Base-by-base conservation (phyloP, 2,113 vertebrate species). In the Pungitius pungitius region DNA sequence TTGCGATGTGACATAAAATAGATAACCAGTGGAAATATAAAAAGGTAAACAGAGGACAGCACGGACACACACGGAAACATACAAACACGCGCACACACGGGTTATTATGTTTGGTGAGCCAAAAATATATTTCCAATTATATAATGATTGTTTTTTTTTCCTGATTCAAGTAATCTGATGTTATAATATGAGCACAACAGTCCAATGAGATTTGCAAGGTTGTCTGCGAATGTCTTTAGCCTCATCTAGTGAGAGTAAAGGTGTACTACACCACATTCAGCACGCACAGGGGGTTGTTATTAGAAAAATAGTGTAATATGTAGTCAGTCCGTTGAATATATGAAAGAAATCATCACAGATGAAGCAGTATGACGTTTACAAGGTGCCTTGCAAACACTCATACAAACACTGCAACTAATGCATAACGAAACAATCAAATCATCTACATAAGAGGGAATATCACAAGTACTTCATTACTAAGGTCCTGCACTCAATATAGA, bases 211-310 rank as follows among this genome's bases (percentile, higher is more conserved):
- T 2, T 54, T 18, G 20, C 10, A 45, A 20, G 3, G 26, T n/a
- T 49, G 8, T 67, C 71, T 58, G 35, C 35, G 63, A 17, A 77
- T 43, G 33, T 61, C 61, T 43, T 57, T 43, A 18, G 1, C 83
- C 0, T 87, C 85, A 89, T 81, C 88, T 86, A 84, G 68, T 82
- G 88, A 30, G 10, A 13, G 7, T 51, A 1, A 4, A 10, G 6
- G 2, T 67, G 70, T 45, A 83, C 27, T 78, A 39, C 77, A 1
- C 13, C 10, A 58, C 27, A n/a, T 12, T 6, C 47, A 57, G 27
- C 14, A n/a, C 14, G 26, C 26, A 57, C 1, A 17, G 11, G 6
- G 1, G 1, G 3, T 13, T n/a, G 6, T 39, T 30, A 22, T 18
- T 6, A 40, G 40, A 1, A 20, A 49, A 9, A 49, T 1, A 52